Conservation (phyloP, 2,888 invertebrate genomes). For the Noctua janthe region DNA sequence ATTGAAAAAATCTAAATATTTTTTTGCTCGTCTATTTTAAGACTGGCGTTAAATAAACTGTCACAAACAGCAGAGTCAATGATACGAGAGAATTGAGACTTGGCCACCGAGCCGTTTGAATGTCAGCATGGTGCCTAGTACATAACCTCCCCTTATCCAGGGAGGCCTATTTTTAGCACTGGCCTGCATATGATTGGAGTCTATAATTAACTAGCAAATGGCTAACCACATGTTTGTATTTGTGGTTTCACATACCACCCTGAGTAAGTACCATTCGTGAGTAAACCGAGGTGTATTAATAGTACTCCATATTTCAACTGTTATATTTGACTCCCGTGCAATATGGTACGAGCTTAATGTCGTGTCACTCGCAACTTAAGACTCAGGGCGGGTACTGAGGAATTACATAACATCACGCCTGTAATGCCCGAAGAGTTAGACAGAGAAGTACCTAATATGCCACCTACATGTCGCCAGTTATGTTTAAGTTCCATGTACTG, state of each 20-base stretch:
- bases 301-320: not conserved
- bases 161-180: not conserved
- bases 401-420: not conserved
- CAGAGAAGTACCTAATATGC: not conserved
- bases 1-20: slow-evolving; percentile 11
- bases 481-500: not conserved
- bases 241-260: not conserved
- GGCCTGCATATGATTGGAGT: not conserved
- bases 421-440: not conserved
- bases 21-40: slow-evolving; percentile 11
- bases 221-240: not conserved
- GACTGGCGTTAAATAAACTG: slow-evolving; percentile 7
- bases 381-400: not conserved
- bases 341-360: not conserved
- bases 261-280: not conserved
- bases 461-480: not conserved
- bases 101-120: not conserved
- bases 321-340: not conserved
- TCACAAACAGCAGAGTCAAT: slow-evolving; percentile 6
- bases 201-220: not conserved
- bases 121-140: not conserved
- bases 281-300: not conserved
- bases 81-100: not conserved
- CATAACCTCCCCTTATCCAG: not conserved
- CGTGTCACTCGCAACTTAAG: too few species aligned